Evolutionary conservation across 1,140 invertebrate species (phyloP), one percentile per base, ranked within the genome.

Genomic region (Chrysoperla carnea): DNA sequence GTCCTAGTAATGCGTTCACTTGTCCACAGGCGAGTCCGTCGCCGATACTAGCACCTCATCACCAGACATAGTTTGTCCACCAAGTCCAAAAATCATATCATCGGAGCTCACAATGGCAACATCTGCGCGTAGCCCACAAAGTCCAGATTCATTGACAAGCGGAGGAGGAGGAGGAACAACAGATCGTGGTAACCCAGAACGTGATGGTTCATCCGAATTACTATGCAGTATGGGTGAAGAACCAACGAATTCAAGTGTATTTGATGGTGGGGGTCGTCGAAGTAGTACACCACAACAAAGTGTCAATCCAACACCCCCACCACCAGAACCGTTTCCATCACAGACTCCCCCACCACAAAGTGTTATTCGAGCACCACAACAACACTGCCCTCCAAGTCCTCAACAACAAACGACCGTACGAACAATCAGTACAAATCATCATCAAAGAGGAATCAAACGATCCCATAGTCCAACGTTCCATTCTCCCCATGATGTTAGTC

Each of bases 11-110:
- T 23, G 17, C 17, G 17, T 23, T 23, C 17, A 23, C 2, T 23
- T 23, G 17, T 23, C 17, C 66, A 42, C 72, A 82, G 80, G 79
- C 64, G 84, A 86, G 72, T 87, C 84, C 61, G 78, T 86, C 65
- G 83, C 83, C 56, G 86, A 89, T 64, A 85, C 84, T 55, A 86
- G 81, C 64, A 85, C 81, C 55, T 85, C 83, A 54, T 87, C 84
- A 55, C 82, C 83, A 56, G 83, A 86, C 63, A 73, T 83, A 46
- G 73, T 78, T 57, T 79, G 78, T 61, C 80, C 77, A 55, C 60
- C 70, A 57, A 82, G 80, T 53, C 80, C 81, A 60, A 75, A 75
- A 60, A 72, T 23, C 17, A 23, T 76, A 63, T 69, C 65, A 60
- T 46, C 60, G 62, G 52, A 60, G 57, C 15, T 35, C 9, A 35